phyloP scores from a whole-genome alignment of 92 coral and sea anemone genomes.

The Umimayanthus chanpuru region DNA sequence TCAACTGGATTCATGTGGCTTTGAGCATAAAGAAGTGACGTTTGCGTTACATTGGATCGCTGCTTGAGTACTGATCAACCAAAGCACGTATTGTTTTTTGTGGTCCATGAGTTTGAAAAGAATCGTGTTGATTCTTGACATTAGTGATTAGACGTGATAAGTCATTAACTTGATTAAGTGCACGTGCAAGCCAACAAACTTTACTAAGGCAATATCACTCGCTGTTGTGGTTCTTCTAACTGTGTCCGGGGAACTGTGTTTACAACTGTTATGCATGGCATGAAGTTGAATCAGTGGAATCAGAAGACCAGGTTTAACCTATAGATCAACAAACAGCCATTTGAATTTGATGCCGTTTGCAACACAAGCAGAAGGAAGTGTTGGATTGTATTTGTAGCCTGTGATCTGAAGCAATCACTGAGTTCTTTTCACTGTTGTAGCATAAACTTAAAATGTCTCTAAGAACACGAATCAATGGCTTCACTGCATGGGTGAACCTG shows the following conservation, averaged over 20 bases:
- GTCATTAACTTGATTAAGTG: no score
- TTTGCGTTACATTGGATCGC: not conserved
- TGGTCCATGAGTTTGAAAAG: not conserved
- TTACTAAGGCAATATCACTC: not conserved
- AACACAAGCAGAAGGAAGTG: not conserved
- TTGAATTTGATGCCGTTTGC: not conserved
- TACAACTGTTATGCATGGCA: not conserved
- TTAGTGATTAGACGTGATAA: no score
- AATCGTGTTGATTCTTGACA: no score
- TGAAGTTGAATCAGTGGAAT: not conserved
- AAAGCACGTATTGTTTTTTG: not conserved
- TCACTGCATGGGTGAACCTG: constrained; percentile 98
- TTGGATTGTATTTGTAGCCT: not conserved
- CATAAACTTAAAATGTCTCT: constrained; percentile 59
- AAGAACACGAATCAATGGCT: constrained; percentile 96
- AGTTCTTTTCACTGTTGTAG: not conserved
- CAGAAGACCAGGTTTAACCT: not conserved
- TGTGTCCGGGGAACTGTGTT: not conserved
- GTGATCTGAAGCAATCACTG: not conserved
- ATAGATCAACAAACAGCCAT: not conserved
- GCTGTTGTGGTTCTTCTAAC: not conserved
- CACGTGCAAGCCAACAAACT: not conserved
- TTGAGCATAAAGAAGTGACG: not conserved
- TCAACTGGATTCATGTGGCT: not conserved
- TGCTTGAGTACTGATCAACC: not conserved